Evolutionary conservation across 2,888 invertebrate species (phyloP).

Genomic region (Deilephila porcellus): DNA sequence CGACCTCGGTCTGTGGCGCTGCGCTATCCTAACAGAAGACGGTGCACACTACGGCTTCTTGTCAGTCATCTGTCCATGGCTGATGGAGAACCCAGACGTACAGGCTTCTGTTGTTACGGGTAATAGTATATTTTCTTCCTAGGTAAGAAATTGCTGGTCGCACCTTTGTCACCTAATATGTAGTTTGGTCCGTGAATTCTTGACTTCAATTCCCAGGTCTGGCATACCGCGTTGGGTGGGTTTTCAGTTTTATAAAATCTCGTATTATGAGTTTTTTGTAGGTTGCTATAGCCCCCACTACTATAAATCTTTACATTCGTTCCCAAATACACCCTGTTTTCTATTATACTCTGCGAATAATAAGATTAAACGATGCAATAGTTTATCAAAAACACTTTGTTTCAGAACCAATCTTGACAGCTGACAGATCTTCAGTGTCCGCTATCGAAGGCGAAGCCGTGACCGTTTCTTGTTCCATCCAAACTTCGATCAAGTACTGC

Average conservation of each 20-base stretch:
- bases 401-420: constrained; percentile 62
- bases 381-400: constrained; percentile 13
- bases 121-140: constrained; percentile 2
- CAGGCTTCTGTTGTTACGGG: constrained; percentile 39
- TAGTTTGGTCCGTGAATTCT: no score
- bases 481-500: constrained; percentile 67
- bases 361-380: no score
- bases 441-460: constrained; percentile 52
- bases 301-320: no score
- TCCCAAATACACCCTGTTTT: no score
- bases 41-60: constrained; percentile 68
- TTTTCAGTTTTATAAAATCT: no score
- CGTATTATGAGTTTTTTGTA: no score
- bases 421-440: constrained; percentile 38
- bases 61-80: constrained; percentile 56
- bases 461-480: constrained; percentile 62
- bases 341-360: no score
- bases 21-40: constrained; percentile 62
- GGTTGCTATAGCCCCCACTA: no score
- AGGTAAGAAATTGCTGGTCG: no score
- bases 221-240: no score
- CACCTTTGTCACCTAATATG: no score
- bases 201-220: no score
- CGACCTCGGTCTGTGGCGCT: constrained; percentile 73
- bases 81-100: constrained; percentile 48